Evolutionary conservation across 2,113 vertebrate species (phyloP).

Genomic region (Geococcyx californianus): DNA sequence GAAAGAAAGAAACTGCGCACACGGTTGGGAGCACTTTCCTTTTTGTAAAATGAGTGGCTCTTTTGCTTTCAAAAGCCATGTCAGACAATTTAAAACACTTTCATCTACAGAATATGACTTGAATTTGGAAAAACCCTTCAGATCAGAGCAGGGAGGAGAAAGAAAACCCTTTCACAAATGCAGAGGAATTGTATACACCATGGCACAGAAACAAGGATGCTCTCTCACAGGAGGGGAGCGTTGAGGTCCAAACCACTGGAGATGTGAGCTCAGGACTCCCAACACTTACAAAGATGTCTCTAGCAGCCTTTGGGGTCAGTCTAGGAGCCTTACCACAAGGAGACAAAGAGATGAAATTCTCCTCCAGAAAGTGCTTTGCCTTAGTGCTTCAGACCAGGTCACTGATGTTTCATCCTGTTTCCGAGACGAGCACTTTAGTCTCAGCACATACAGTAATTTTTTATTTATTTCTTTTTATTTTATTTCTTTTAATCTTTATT

Average conservation of each 20-base stretch:
- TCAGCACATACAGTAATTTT: not conserved
- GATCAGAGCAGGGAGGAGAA: not conserved
- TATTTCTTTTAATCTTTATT: too few relatives aligned
- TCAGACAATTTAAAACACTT: not conserved
- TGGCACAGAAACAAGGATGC: not conserved
- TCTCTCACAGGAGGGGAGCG: not conserved
- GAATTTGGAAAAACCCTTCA: not conserved
- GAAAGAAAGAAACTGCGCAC: not conserved
- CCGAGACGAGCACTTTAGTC: not conserved
- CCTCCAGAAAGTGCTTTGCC: not conserved
- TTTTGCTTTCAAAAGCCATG: not conserved
- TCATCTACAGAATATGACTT: not conserved
- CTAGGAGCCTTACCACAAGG: not conserved
- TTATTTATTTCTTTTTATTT: not conserved
- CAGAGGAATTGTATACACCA: fast-evolving
- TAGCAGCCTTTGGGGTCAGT: not conserved
- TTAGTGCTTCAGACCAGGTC: not conserved
- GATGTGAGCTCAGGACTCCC: not conserved
- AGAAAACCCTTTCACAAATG: not conserved
- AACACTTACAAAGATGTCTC: not conserved
- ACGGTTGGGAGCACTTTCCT: not conserved
- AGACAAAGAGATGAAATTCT: not conserved
- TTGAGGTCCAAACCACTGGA: not conserved
- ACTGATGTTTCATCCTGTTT: not conserved
- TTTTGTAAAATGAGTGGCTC: not conserved